Conservation (phyloP, 1,140 invertebrate species). For the Harlomillsia oculata region DNA sequence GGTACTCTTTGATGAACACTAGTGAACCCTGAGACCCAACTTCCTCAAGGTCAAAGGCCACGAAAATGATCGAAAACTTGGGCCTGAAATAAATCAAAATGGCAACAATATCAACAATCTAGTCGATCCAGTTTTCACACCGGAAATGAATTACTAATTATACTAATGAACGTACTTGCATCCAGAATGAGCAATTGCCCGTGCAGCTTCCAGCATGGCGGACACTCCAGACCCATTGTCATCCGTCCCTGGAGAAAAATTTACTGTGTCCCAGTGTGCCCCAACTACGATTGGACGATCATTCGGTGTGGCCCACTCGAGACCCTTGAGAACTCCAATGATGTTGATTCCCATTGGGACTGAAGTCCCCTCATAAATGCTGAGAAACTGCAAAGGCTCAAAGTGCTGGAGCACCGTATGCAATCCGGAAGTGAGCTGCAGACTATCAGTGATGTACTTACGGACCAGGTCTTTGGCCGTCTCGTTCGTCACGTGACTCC, state of each 20-base stretch:
- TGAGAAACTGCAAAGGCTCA: conserved; percentile 33
- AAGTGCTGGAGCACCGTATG: conserved; percentile 30
- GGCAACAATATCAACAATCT: background rate
- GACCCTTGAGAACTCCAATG: conserved; percentile 40
- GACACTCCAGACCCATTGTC: conserved; percentile 44
- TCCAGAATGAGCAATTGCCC: conserved; percentile 37
- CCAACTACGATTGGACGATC: conserved; percentile 40
- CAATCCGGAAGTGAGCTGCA: conserved; percentile 26
- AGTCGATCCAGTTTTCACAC: too few relatives aligned
- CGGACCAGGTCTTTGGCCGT: conserved; percentile 32
- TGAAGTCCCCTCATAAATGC: conserved; percentile 27
- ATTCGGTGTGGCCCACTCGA: conserved; percentile 37
- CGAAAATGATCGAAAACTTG: conserved; percentile 42
- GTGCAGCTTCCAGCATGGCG: conserved; percentile 42
- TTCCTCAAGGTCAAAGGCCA: conserved; percentile 45
- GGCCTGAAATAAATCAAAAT: conserved; percentile 19
- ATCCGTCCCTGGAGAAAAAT: conserved; percentile 37
- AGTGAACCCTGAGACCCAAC: conserved; percentile 39
- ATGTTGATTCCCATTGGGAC: conserved; percentile 40
- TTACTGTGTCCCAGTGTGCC: conserved; percentile 43
- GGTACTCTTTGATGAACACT: conserved; percentile 42
- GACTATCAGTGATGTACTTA: conserved; percentile 34
- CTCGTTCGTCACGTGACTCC: conserved; percentile 35
- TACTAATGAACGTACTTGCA: conserved; percentile 31
- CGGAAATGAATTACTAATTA: background rate